Evolutionary conservation across 2,888 invertebrate species (phyloP).

Genomic region (Thysanoteuthis rhombus): DNA sequence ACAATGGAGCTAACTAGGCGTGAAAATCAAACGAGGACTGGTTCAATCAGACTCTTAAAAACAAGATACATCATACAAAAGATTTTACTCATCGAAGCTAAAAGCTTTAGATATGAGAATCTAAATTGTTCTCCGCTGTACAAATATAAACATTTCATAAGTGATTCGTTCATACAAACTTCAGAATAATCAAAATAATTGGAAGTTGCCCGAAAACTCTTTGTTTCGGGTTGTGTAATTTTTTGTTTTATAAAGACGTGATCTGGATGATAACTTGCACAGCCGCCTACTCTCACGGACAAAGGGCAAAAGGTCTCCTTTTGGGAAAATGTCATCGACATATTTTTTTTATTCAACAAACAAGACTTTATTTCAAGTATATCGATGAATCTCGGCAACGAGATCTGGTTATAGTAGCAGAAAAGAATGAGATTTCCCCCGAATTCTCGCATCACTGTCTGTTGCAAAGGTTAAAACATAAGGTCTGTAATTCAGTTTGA

Average conservation of each 20-base stretch:
- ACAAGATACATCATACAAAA: too few relatives aligned
- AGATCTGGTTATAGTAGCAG: not conserved
- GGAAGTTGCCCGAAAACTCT: too few relatives aligned
- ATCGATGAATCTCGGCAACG: not conserved
- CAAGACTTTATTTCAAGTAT: not conserved
- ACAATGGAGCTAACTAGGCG: too few relatives aligned
- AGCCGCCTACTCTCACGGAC: not conserved
- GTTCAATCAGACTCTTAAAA: too few relatives aligned
- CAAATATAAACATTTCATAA: too few relatives aligned
- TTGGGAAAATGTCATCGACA: not conserved
- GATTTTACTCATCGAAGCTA: too few relatives aligned
- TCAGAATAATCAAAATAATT: too few relatives aligned
- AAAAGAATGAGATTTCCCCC: not conserved
- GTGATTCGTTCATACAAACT: too few relatives aligned
- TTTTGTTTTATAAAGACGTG: not conserved
- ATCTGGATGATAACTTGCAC: not conserved
- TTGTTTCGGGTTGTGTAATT: not conserved
- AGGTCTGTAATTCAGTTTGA: not conserved
- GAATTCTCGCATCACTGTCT: not conserved
- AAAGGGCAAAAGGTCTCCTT: not conserved
- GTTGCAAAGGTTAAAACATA: not conserved
- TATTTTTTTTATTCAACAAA: not conserved
- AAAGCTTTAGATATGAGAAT: too few relatives aligned
- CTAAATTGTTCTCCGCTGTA: too few relatives aligned
- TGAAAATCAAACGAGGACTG: too few relatives aligned